A percentile compares a stretch with the other conserved stretches of the same genome.
These are phyloP conservation scores for Pantala flavescens DNA, from an alignment of 1,140 invertebrate genomes.

Conservation along the genomic window DNA sequence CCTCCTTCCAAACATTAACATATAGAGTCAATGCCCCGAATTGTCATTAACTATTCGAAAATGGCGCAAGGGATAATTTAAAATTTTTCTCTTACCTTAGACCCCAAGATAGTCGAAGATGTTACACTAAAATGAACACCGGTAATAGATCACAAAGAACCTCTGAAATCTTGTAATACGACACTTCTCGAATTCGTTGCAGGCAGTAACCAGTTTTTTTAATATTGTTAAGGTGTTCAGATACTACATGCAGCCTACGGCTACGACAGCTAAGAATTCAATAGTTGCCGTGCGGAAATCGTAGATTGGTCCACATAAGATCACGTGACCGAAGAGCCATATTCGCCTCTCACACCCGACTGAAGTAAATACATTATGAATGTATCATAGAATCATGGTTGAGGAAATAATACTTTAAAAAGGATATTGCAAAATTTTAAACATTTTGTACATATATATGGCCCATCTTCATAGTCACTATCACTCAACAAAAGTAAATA, in stretches of 20 bases:
- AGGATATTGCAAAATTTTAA: no score
- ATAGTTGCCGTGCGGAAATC: background rate
- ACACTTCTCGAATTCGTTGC: background rate
- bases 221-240: background rate
- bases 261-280: constrained; percentile 1
- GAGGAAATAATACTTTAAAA: no score
- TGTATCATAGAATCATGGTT: no score
- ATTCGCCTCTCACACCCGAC: background rate
- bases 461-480: no score
- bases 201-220: background rate
- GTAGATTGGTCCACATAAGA: background rate
- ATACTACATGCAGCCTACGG: background rate
- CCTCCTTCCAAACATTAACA: background rate
- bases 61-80: background rate
- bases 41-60: constrained; percentile 10
- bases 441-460: no score
- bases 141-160: background rate
- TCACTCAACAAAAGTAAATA: no score
- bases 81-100: background rate
- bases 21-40: background rate
- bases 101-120: background rate
- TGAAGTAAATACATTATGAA: no score
- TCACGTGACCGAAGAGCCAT: background rate
- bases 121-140: background rate
- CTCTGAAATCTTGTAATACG: background rate